Percentiles rank a stretch among this genome's conserved stretches.
Conservation (phyloP, 2,797 vertebrate genomes). For the Crypturellus tataupa region DNA sequence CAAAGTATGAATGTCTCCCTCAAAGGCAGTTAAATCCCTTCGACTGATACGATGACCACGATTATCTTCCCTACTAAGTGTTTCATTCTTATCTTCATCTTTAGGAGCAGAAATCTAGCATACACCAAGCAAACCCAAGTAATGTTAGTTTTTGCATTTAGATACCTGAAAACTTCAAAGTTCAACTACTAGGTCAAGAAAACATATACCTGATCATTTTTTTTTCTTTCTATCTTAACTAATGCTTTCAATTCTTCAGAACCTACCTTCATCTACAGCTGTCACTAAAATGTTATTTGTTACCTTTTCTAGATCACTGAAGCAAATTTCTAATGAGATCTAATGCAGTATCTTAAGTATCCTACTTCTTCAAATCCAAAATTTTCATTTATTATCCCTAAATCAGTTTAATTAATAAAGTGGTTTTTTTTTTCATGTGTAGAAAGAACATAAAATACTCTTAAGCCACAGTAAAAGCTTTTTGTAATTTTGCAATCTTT, state of each 20-base stretch:
- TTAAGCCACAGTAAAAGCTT: not conserved
- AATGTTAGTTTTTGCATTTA: not conserved
- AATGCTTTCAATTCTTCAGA: not conserved
- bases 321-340: not conserved
- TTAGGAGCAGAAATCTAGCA: conserved; percentile 73
- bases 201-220: fast-evolving
- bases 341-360: not conserved
- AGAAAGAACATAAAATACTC: not conserved
- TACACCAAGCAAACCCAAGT: not conserved
- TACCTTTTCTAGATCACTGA: not conserved
- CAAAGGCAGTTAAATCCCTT: conserved; percentile 79
- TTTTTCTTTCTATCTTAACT: not conserved
- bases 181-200: not conserved
- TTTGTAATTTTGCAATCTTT: not conserved
- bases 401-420: not conserved
- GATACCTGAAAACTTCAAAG: not conserved
- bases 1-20: conserved; percentile 87
- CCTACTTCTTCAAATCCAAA: not conserved
- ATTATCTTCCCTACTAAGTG: conserved; percentile 67
- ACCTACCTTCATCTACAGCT: not conserved
- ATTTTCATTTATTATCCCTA: not conserved
- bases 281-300: not conserved
- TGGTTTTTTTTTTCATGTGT: not conserved
- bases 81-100: conserved; percentile 83
- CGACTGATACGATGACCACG: conserved; percentile 77